Base-by-base conservation (phyloP, 2,888 invertebrate genomes). In the Chaetogeoica ovagalla region DNA sequence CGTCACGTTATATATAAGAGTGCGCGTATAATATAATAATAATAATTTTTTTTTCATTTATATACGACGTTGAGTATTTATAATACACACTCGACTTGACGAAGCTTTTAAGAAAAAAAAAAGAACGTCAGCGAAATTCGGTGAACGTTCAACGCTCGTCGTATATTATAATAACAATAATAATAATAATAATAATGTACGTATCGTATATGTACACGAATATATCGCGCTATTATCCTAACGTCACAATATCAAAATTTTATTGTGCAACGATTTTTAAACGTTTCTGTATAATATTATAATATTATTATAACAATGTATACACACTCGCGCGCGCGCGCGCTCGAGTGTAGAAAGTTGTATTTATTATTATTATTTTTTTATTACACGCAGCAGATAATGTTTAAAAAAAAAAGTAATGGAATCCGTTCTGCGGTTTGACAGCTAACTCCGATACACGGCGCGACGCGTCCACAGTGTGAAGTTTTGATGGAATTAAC, bases 191-290 rank as follows among this genome's bases (percentile, higher is more conserved):
- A 30, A 30, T 30, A 30, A 30, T n/a, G n/a, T n/a, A n/a, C n/a
- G n/a, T n/a, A 30, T 2, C 30, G 30, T 4, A 30, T 30, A 52
- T 15, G 19, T 55, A 71, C 55, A 79, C 55, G 71, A 65, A 70
- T 74, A 13, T 48, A 48, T 55, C 30, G 63, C 71, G 65, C 79
- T 69, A 79, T 79, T 79, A 1, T 30, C 70, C 70, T 63, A 30
- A 60, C 63, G 79, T 79, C 79, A 79, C 43, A 79, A 79, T 79
- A 79, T 71, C 79, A 71, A 79, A 79, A 71, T 1, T 71, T 17
- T 63, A 79, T 79, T 71, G 79, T 79, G 70, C 79, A 65, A 71
- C 69, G 30, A 11, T n/a, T 76, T 43, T 19, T 23, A 60, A 71
- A 59, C 55, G 39, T 57, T 19, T 37, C 30, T 30, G 4, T 30